Evolutionary conservation across 2,888 invertebrate genomes (phyloP), one percentile per base, ranked within the genome.

Genomic region (Choreutis nemorana): DNA sequence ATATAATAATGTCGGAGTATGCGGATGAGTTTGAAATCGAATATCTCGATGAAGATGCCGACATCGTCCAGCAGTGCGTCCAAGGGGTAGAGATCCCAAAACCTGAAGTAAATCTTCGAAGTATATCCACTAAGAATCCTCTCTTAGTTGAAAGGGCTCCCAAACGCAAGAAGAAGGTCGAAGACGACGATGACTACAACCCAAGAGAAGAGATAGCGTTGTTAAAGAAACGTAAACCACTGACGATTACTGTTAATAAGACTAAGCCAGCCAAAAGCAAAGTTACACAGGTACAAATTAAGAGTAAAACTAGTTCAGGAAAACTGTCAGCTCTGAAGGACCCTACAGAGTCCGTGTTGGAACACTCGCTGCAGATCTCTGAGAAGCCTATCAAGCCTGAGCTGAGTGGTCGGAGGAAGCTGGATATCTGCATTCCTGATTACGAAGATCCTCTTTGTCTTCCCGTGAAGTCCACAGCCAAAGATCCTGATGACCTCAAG

Each of bases 11-110:
- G 66, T 35, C 48, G 8, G 10, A 23, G 0, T 11, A 8, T 20
- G 65, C 62, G 20, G 49, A 53, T 0, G 72, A 67, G 9, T 50
- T 53, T 23, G 72, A 71, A 37, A 72, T 78, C 32, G 78, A 78
- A 48, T 78, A 58, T 42, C 48, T 78, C n/a, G 78, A 78, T 34
- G 78, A 78, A 43, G 77, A 78, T 28, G 77, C 63, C 3, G 75
- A 75, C 9, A 57, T 77, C 2, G 67, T 78, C 3, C 66, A 71
- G 35, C 67, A 71, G 40, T 77, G 63, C 34, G 64, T 77, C 1
- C 61, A 63, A 39, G n/a, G n/a, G 9, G 13, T 12, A 24, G 9
- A 8, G 12, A 12, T 8, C 4, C 8, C 4, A 11, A 12, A 2
- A 9, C 8, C 24, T 9, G 24, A 24, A 24, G 10, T 6, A 24